Conservation (phyloP, 2,797 vertebrate species). For the Tokudaia muenninki region DNA sequence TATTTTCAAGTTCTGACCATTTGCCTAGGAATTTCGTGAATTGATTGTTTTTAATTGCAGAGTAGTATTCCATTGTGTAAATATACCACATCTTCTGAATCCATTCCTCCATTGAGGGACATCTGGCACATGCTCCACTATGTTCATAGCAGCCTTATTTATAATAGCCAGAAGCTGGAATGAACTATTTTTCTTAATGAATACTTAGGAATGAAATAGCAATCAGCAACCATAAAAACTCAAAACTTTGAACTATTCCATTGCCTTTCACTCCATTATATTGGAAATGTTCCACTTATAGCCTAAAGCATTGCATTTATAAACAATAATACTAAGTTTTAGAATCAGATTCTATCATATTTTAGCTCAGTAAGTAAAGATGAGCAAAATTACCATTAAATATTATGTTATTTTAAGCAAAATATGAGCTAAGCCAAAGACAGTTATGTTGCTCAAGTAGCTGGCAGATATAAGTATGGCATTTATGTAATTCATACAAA, state of each 20-base stretch:
- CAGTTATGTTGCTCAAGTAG: neutral
- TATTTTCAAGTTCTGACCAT: too few relatives aligned
- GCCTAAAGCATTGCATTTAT: neutral
- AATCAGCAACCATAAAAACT: neutral
- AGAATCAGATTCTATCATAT: neutral
- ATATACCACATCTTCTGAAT: too few relatives aligned
- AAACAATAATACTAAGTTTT: neutral
- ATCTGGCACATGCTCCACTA: too few relatives aligned
- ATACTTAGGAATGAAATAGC: neutral
- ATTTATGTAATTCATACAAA: neutral
- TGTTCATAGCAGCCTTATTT: too few relatives aligned
- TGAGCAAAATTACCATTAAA: neutral
- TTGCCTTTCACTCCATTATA: neutral
- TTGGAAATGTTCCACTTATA: neutral
- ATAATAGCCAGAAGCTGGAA: too few relatives aligned
- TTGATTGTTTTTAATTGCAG: too few relatives aligned
- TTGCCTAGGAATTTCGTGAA: too few relatives aligned
- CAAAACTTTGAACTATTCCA: neutral
- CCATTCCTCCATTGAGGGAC: too few relatives aligned
- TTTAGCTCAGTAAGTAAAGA: neutral
- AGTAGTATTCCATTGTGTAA: too few relatives aligned
- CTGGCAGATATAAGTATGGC: neutral
- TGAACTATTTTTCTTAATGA: neutral
- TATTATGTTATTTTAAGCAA: neutral
- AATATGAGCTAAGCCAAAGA: neutral